Evolutionary conservation across 2,888 invertebrate species (phyloP), one percentile per base, ranked within the genome.

Genomic region (Apodemia hepburni): DNA sequence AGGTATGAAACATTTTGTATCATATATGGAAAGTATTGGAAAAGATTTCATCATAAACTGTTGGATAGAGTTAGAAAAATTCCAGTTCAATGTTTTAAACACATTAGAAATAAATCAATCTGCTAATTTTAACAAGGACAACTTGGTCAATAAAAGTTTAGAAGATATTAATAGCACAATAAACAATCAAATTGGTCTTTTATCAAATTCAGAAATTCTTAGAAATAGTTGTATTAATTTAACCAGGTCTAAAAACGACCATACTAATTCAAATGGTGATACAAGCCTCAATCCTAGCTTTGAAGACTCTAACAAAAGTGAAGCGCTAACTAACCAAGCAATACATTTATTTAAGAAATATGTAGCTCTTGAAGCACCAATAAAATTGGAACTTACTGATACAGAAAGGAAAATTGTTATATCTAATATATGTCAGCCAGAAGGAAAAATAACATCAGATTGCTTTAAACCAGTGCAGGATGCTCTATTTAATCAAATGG

Each of bases 1-100:
- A 78, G 96, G 96, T 63, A 88, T 98, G 33, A 95, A 95, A 59
- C 96, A 97, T 83, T 97, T 98, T 80, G 93, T 97, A 63, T 96
- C 97, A 75, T 98, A 94, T 82, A 94, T 98, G 93, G 97, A 97
- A 75, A 92, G 94, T n/a, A 93, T 94, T 69, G 94, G 94, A 64
- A 93, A 94, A 62, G 83, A 95, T 63, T 83, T 93, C 22, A 87
- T 95, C 42, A 92, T 97, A 1, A 95, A 95, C 79, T 96, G 96
- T 80, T 96, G 95, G 94, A 79, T 96, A 69, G 96, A 96, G 74
- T 93, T 96, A 58, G 95, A 96, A 75, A 93, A 93, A 71, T 94
- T 96, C 73, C 93, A 92, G 75, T 77, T 68, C 64, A 68, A 65
- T 66, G 51, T 76, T 64, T 76, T 73, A 38, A 38, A 38, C 3